Base-by-base conservation (phyloP, 2,888 invertebrate genomes). In the Leptopilina myrica region DNA sequence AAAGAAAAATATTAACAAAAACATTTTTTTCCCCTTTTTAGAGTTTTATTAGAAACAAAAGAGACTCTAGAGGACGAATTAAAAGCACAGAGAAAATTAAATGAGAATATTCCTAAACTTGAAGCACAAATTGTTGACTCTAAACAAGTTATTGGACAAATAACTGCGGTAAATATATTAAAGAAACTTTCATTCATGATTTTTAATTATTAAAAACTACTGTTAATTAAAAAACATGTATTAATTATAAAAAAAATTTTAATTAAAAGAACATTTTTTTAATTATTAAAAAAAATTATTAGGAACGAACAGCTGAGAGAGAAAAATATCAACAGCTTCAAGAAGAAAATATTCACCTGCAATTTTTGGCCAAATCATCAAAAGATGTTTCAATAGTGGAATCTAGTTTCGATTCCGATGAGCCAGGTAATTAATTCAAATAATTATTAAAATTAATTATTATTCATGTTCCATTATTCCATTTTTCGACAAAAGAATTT, bases 51-150 rank as follows among this genome's bases (percentile, higher is more conserved):
- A 92, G 98, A 98, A 92, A 98, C 98, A 49, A 95, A 97, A 88
- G 96, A 97, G 89, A 97, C 98, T 94, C 92, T 99, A 73, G 98
- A 98, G 91, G 96, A 98, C 88, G 98, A 98, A 92, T 91, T 99
- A 80, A 95, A 95, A 84, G 94, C 95, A 81, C 96, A 96, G 12
- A 94, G 97, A 84, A 96, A 96, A 89, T 94, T 97, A 80, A 96
- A 96, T 0, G 98, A 98, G 86, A 97, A 97, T 89, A 95, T 97
- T 75, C 93, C 97, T 76, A 95, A 97, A 80, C 93, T 98, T 81
- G 98, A 99, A 92, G 95, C 96, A 4, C 97, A 98, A 88, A 95
- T 98, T 88, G 94, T 97, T 43, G 95, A 96, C 88, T 95, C 95
- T 87, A 97, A 97, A 89, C 95, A 97, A 88, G 95, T 95, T 88